Base-by-base conservation (phyloP, 2,797 vertebrate species). In the Monodelphis domestica region DNA sequence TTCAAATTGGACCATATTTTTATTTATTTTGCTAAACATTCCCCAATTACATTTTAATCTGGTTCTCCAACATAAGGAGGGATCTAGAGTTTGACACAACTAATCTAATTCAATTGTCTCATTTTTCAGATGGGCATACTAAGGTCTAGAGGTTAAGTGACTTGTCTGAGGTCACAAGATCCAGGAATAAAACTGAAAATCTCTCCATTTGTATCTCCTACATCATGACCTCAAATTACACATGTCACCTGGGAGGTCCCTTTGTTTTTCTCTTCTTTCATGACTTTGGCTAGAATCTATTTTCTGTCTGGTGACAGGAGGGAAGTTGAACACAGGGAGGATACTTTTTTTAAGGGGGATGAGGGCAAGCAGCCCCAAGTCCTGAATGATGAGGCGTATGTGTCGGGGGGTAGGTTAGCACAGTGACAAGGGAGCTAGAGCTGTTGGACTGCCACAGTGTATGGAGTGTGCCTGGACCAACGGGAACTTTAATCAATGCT, bases 241-340 rank as follows among this genome's bases (percentile, higher is more conserved):
- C 0, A 9, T 45, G 0, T 70, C 1, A 15, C n/a, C 57, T 51
- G 55, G 28, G 56, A 2, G 1, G 5, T 84, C 33, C 50, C 11
- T 94, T 92, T 94, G 14, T 14, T 84, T n/a, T 59, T 53, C 63
- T 54, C 11, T 91, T 91, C 26, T 89, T 90, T 91, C 12, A 30
- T 90, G 89, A 26, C 29, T 5, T 55, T 88, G 92, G 17, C 15
- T 90, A 90, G 30, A 91, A 88, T 88, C 92, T 24, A 33, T 11
- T 91, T 70, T 50, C 55, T 87, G 50, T 88, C 90, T 38, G 70
- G 63, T 78, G 56, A 29, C 12, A 56, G 29, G 63, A 45, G 6
- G 89, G 54, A 94, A 4, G 88, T 5, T 21, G 33, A 92, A 15
- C 15, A 30, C 53, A n/a, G 84, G 38, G 87, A 78, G 52, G 21